Percentiles rank a stretch among this genome's conserved stretches.
These are phyloP conservation scores for rat (Rattus norvegicus) DNA, from an alignment of 2,113 vertebrate species.

Conservation along the genomic window DNA sequence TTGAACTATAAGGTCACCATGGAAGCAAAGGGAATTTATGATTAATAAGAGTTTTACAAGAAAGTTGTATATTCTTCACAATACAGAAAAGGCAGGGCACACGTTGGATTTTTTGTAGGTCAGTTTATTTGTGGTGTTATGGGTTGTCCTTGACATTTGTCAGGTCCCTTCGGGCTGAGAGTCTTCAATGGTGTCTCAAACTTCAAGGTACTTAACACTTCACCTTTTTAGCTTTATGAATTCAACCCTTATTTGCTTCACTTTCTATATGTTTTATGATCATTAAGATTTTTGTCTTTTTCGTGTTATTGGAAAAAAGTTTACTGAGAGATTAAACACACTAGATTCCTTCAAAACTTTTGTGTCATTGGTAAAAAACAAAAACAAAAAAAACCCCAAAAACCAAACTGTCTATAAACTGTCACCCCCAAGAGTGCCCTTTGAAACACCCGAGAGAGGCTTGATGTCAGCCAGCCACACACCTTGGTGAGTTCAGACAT, in stretches of 20 bases:
- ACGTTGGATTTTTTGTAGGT: conserved; percentile 30
- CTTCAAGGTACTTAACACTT: not conserved
- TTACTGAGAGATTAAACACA: not conserved
- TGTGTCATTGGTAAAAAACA: not conserved
- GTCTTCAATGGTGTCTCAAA: not conserved
- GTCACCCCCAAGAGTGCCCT: not conserved
- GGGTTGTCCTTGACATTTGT: not conserved
- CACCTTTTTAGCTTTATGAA: conserved; percentile 34
- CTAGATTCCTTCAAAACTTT: conserved; percentile 6
- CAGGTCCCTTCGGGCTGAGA: not conserved
- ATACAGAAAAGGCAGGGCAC: not conserved
- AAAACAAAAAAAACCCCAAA: too few relatives aligned
- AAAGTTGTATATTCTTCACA: conserved; percentile 26
- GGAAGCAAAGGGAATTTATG: conserved; percentile 65
- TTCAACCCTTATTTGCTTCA: conserved; percentile 2
- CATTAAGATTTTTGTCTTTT: not conserved
- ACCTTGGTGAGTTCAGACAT: not conserved
- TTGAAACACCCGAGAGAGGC: not conserved
- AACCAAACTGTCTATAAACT: not conserved
- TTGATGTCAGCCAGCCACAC: not conserved
- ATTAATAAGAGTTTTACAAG: conserved; percentile 53
- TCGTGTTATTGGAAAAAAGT: not conserved
- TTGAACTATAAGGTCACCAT: conserved; percentile 67
- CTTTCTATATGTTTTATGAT: not conserved
- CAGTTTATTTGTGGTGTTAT: conserved; percentile 46